A percentile compares a stretch with the other conserved stretches of the same genome.
Conservation (phyloP, 2,888 invertebrate species). For the Adelphocoris suturalis region DNA sequence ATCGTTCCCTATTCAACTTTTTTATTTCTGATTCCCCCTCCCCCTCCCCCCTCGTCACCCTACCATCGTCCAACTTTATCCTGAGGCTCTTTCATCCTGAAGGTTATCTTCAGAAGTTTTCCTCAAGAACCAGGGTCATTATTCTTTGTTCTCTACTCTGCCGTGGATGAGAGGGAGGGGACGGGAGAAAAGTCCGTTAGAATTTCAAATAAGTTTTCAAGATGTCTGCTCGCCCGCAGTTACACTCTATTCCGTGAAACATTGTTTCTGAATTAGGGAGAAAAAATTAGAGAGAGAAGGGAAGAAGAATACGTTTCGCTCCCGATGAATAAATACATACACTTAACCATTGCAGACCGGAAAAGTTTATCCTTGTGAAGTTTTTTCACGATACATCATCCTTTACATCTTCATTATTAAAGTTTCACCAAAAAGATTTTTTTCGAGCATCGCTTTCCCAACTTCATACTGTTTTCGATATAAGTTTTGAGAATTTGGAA, state of each 20-base stretch:
- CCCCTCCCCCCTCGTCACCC: neutral
- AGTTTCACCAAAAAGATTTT: no score
- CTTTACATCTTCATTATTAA: no score
- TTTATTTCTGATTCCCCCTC: constrained; percentile 10
- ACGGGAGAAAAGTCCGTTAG: constrained; percentile 2
- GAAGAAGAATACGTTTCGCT: constrained; percentile 11
- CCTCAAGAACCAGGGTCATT: constrained; percentile 28
- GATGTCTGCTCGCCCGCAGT: constrained; percentile 31
- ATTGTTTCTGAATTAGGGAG: constrained; percentile 23
- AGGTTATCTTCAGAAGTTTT: constrained; percentile 32
- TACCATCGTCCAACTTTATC: constrained; percentile 10
- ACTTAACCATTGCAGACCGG: neutral
- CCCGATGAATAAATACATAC: constrained; percentile 42
- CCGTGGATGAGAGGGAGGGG: neutral
- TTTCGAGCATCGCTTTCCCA: no score
- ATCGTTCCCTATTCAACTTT: constrained; percentile 32
- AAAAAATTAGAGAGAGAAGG: constrained; percentile 21
- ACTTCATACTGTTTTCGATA: no score
- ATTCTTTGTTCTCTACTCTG: constrained; percentile 3
- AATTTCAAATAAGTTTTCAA: constrained; percentile 42
- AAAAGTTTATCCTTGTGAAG: neutral
- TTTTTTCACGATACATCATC: neutral
- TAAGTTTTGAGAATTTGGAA: no score
- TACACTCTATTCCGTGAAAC: constrained; percentile 21
- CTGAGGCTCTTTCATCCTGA: constrained; percentile 14